Evolutionary conservation across 2,797 vertebrate genomes (phyloP), one percentile per base, ranked within the genome.

Genomic region (Chloroceryle amazona): DNA sequence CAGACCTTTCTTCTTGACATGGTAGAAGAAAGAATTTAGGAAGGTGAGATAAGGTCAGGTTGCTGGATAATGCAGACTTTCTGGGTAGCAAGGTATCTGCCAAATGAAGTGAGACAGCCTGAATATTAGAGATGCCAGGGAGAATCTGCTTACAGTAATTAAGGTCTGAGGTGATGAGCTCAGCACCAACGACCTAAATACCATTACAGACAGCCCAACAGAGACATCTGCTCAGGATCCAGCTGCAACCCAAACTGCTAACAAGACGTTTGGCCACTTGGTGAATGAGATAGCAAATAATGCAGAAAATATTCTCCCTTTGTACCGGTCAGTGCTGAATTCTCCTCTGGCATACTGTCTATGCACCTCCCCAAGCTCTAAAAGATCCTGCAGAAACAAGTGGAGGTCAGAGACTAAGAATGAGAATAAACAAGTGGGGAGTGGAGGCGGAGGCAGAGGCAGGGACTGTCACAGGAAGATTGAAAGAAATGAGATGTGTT

Each of bases 101-200:
- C 82, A 86, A 84, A 91, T 52, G 25, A 90, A 86, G 82, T 46
- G 44, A 95, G 73, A 75, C 47, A 86, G 63, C 23, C 9, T 46
- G 66, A 73, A 70, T 73, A 17, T 46, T 62, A 81, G 46, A 75
- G 44, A 82, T 67, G 55, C 73, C 88, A 90, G 58, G 60, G 60
- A 86, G 41, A 37, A 89, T 60, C 60, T 86, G 67, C 42, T 76
- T 89, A 79, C 31, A 63, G 47, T 84, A 76, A 95, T 89, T 61
- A 93, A 89, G 71, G 79, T 91, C 58, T 91, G 81, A 94, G 90
- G 72, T 90, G 86, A 79, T 74, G 29, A 95, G 61, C 72, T 94
- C 72, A 93, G 82, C 87, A 86, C 25, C 73, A 70, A 14, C 37
- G 17, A 10, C 39, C 47, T 80, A 44, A 57, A 80, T 89, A 80